Base-by-base conservation (phyloP, 2,797 vertebrate genomes). In the Chelidonichthys spinosus region DNA sequence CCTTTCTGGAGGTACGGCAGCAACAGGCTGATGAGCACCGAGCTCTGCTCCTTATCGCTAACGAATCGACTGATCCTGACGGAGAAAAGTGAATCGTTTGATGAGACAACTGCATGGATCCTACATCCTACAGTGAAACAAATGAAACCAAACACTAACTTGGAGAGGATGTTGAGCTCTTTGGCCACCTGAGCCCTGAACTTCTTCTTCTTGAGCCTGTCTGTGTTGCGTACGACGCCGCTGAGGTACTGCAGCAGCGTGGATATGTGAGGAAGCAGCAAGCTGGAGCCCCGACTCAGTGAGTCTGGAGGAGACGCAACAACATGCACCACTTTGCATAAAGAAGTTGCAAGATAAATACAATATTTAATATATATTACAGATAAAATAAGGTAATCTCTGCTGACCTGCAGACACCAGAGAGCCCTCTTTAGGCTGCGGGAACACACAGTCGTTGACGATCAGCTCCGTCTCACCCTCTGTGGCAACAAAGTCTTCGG, bases 91-190 rank as follows among this genome's bases (percentile, higher is more conserved):
- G 1, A 11, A 43, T 33, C 1, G 17, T 55, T 52, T 46, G 2
- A 36, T 49, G 39, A 62, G 10, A 54, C 11, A 32, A 60, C 2
- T 3, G 6, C 11, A 32, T 11, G 36, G 11, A 43, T 25, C 11
- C 32, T 7, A 1, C 9, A 47, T n/a, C 25, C 25, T 25, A 15
- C 14, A 18, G 10, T n/a, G 2, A 33, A 10, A 44, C n/a, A 32
- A 25, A 25, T 25, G n/a, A 52, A 69, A 11, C 2, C n/a, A 63
- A 52, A 53, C 49, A 69, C 97, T 94, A 92, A 98, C 98, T 96
- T 99, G 65, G 98, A 99, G 70, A 99, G 96, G 87, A 99, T 97
- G 91, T 95, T 97, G 78, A 99, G 97, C 81, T 99, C 97, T 86
- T 96, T 99, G 89, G 95, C 95, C 85, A 99, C 96, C 92, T 98